Evolutionary conservation across 2,797 vertebrate species (phyloP).

Genomic region (Periparus ater): DNA sequence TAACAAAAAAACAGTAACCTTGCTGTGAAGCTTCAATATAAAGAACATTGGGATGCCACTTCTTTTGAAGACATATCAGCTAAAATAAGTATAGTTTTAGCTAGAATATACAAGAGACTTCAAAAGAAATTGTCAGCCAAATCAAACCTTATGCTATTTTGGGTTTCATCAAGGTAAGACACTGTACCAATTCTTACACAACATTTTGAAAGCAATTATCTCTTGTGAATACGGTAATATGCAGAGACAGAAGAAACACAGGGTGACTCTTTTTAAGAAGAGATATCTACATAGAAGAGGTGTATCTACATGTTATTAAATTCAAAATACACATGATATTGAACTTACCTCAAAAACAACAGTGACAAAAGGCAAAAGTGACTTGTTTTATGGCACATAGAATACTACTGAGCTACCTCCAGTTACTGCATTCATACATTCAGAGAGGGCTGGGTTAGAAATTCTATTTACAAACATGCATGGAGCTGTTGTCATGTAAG

Average conservation of each 20-base stretch:
- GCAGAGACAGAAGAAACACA: not conserved
- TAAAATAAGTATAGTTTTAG: not conserved
- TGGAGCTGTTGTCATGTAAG: not conserved
- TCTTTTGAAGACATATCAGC: not conserved
- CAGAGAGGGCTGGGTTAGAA: not conserved
- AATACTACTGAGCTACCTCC: not conserved
- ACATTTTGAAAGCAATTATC: not conserved
- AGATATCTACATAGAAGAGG: not conserved
- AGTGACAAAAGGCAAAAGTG: not conserved
- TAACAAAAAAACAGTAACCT: not conserved
- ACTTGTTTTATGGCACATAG: not conserved
- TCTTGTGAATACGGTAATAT: not conserved
- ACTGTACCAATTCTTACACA: not conserved
- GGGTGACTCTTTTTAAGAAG: not conserved
- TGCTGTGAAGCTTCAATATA: not conserved
- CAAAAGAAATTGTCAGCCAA: not conserved
- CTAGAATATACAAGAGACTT: not conserved
- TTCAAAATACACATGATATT: not conserved
- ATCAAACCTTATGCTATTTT: not conserved
- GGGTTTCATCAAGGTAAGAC: not conserved
- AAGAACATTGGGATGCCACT: not conserved
- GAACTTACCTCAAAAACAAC: not conserved
- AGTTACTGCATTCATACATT: not conserved
- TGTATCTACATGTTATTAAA: not conserved
- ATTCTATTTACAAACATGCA: not conserved